These are phyloP conservation scores for Melitaea cinxia DNA, from an alignment of 1,140 invertebrate genomes.

Conservation along the genomic window DNA sequence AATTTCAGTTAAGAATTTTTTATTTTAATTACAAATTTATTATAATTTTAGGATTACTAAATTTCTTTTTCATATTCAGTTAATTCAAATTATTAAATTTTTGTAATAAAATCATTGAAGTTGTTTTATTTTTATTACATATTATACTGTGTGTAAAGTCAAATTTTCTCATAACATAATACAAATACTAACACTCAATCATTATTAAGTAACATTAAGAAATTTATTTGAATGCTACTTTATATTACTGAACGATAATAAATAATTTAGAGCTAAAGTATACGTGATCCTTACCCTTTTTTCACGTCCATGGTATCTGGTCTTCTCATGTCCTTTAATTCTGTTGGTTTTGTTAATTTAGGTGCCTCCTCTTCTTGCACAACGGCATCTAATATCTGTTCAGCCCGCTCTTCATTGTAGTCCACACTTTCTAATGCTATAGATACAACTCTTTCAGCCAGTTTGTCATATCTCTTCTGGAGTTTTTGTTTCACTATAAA, in stretches of 20 bases:
- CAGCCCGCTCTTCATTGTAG: slow-evolving; percentile 90
- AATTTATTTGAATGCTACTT: background rate
- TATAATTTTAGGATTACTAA: too few relatives aligned
- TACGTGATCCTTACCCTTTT: slow-evolving; percentile 47
- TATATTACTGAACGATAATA: too few relatives aligned
- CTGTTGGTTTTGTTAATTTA: slow-evolving; percentile 39
- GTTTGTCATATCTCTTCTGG: slow-evolving; percentile 87
- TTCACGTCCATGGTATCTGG: slow-evolving; percentile 34
- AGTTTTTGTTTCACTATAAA: slow-evolving; percentile 87
- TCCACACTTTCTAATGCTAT: slow-evolving; percentile 94
- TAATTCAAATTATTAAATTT: too few relatives aligned
- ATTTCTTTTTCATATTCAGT: too few relatives aligned
- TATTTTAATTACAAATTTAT: too few relatives aligned
- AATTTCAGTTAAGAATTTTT: too few relatives aligned
- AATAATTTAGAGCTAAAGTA: background rate
- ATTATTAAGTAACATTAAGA: too few relatives aligned
- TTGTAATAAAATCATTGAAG: too few relatives aligned
- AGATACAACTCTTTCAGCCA: slow-evolving; percentile 89
- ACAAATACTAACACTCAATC: too few relatives aligned
- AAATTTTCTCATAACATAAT: too few relatives aligned
- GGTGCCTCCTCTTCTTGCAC: slow-evolving; percentile 81
- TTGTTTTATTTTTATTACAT: too few relatives aligned
- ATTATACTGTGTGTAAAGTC: too few relatives aligned
- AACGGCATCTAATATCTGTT: slow-evolving; percentile 89
- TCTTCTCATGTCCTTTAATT: slow-evolving; percentile 44